Conservation (phyloP, 2,888 invertebrate species). For the Axea sp. region DNA sequence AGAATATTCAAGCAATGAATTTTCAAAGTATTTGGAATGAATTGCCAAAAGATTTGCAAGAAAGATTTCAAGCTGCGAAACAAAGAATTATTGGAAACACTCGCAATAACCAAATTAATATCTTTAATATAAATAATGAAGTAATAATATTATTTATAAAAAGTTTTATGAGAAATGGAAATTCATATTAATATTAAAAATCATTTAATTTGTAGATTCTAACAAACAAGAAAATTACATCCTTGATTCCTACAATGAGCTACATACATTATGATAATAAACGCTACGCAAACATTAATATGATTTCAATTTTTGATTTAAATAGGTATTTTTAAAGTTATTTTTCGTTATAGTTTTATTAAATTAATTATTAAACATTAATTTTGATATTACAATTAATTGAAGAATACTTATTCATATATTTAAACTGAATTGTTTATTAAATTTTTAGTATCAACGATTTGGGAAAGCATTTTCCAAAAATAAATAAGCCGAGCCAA, state of each 20-base stretch:
- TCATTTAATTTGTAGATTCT: conserved; percentile 27
- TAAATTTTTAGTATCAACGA: conserved; percentile 68
- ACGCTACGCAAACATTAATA: conserved; percentile 68
- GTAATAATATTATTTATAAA: not conserved
- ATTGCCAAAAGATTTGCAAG: conserved; percentile 69
- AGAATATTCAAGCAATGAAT: conserved; percentile 73
- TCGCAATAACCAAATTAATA: conserved; percentile 14
- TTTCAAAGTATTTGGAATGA: conserved; percentile 75
- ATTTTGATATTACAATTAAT: not conserved
- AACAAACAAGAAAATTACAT: conserved; percentile 30
- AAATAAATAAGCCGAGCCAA: conserved; percentile 72
- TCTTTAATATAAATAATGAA: conserved; percentile 68
- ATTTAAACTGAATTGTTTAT: not conserved
- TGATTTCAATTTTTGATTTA: conserved; percentile 74
- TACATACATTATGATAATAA: conserved; percentile 74
- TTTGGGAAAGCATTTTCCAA: conserved; percentile 72
- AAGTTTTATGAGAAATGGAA: too few relatives aligned
- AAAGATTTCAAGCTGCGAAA: conserved; percentile 70
- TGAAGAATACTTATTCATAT: too few relatives aligned
- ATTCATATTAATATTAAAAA: not conserved
- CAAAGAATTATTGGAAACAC: conserved; percentile 63
- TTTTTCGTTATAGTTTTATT: not conserved
- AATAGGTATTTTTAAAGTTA: conserved; percentile 60
- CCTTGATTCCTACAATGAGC: conserved; percentile 71
- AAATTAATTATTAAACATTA: not conserved